Base-by-base conservation (phyloP, 2,888 invertebrate species). In the Athalia rosae region DNA sequence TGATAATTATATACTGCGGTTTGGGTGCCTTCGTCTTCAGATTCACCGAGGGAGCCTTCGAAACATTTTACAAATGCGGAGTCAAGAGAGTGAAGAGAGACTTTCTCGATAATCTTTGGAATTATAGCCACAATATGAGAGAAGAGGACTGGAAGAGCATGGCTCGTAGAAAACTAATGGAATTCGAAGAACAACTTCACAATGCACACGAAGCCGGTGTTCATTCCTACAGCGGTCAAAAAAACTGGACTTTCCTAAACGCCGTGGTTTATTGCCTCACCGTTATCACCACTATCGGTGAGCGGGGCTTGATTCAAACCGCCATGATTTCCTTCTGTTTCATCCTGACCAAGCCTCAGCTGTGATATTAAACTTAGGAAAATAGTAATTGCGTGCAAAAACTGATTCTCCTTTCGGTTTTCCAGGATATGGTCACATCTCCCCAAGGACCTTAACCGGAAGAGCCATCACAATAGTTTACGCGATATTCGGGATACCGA, bases 381-480 rank as follows among this genome's bases (percentile, higher is more conserved):
- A 62, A 62, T 28, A 28, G 28, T 28, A 28, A 28, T 28, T 28
- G 28, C 28, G 28, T 28, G 41, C 1, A 11, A 4, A 41, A 4
- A 11, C 43, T 5, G 4, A 61, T 28, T 50, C 5, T 50, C 28
- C 13, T 56, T 7, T 9, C 3, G 48, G 13, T 15, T 91, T 91
- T 91, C 61, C 92, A 99, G 99, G 99, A 86, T 99, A 99, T 91
- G 99, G 99, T 79, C 98, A 99, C 90, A 96, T 99, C 84, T 95
- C 96, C 67, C 99, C 99, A 0, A 95, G 95, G 83, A 99, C 99
- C 9, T 93, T 91, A 5, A 93, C 94, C 9, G 99, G 99, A 7
- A 93, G 95, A 80, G 94, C 95, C 0, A 92, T 98, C 67, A 98
- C 98, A 0, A 98, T 99, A 81, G 91, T 97, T 45, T 99, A 99